A percentile compares a stretch with the other conserved stretches of the same genome.
Evolutionary conservation across 2,797 vertebrate genomes (phyloP).

Genomic region (Pipistrellus pygmaeus): DNA sequence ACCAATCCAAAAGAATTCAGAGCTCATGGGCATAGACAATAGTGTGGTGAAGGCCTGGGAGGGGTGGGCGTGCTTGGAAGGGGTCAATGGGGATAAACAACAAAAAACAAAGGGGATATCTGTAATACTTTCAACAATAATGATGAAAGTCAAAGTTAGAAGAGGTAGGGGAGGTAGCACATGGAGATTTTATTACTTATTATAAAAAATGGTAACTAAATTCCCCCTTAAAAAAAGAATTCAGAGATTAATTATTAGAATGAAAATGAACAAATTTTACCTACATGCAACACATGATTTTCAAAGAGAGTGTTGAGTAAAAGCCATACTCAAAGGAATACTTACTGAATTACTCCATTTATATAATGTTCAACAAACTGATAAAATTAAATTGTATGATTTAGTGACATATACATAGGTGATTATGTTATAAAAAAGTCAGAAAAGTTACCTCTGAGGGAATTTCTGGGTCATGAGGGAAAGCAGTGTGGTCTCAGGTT

Average conservation of each 20-base stretch:
- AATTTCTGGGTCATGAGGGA: background rate
- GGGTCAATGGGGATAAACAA: no score
- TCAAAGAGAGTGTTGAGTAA: background rate
- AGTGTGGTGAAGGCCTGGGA: no score
- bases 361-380: background rate
- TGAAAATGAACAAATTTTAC: background rate
- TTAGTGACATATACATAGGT: background rate
- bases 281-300: background rate
- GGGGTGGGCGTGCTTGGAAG: no score
- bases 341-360: background rate
- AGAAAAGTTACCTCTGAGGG: background rate
- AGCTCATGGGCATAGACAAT: background rate
- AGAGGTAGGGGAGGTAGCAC: no score
- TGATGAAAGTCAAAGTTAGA: no score
- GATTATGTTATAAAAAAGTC: background rate
- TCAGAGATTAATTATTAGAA: constrained; percentile 15
- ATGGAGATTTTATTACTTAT: background rate
- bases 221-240: background rate
- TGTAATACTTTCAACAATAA: no score
- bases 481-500: background rate
- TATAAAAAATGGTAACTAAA: background rate
- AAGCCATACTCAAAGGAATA: background rate
- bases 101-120: no score
- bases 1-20: constrained; percentile 30
- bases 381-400: background rate